Conservation (phyloP, 2,888 invertebrate genomes). For the Gnatocerus cornutus region DNA sequence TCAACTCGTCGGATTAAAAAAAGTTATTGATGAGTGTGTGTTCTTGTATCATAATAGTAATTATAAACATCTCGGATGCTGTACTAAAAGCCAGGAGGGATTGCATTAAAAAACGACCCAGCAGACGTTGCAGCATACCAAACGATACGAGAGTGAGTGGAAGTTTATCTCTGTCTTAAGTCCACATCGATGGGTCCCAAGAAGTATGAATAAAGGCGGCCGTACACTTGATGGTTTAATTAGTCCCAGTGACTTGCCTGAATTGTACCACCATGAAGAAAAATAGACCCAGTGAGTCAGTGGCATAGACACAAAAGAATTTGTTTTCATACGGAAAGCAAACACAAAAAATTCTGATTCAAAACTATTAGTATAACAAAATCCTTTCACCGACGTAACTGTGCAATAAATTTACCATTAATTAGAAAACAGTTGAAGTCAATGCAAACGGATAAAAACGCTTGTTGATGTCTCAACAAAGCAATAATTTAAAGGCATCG, state of each 20-base stretch:
- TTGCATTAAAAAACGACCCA: slow-evolving; percentile 56
- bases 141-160: slow-evolving; percentile 45
- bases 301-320: no score
- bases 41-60: slow-evolving; percentile 57
- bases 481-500: no score
- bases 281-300: neutral
- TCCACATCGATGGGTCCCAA: slow-evolving; percentile 49
- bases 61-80: slow-evolving; percentile 58
- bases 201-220: slow-evolving; percentile 52
- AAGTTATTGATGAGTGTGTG: slow-evolving; percentile 59
- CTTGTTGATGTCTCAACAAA: no score
- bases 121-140: slow-evolving; percentile 55
- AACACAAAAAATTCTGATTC: no score
- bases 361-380: no score
- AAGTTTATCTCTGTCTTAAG: slow-evolving; percentile 52
- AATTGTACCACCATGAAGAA: slow-evolving; percentile 28
- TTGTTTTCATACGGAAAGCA: no score
- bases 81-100: slow-evolving; percentile 39
- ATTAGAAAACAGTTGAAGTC: no score
- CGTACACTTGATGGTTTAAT: slow-evolving; percentile 52
- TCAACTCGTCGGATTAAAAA: slow-evolving; percentile 49
- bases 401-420: no score
- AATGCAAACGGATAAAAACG: no score
- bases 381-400: no score
- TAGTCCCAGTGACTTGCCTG: slow-evolving; percentile 45